A percentile compares a stretch with the other conserved stretches of the same genome.
Evolutionary conservation across 2,797 vertebrate species (phyloP).

Genomic region (Enteromius thamalakanensis): DNA sequence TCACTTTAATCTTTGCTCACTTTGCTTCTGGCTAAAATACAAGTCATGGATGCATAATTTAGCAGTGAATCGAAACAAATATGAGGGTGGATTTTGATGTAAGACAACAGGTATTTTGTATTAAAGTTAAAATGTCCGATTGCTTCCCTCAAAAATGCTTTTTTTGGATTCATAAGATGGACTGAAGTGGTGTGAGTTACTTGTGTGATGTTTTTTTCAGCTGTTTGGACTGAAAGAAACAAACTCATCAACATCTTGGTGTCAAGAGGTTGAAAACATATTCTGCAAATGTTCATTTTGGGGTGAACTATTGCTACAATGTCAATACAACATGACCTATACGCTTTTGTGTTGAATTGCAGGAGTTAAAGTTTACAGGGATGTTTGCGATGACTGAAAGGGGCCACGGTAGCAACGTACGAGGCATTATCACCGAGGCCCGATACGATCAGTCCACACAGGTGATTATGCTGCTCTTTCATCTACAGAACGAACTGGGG

Average conservation of each 20-base stretch:
- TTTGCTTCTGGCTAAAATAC: neutral
- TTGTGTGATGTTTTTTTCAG: neutral
- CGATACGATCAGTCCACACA: conserved; percentile 68
- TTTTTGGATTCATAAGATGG: neutral
- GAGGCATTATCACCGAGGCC: conserved; percentile 70
- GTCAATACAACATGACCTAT: neutral
- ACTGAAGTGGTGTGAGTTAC: neutral
- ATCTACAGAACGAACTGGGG: neutral
- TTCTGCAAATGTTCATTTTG: neutral
- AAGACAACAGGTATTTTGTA: neutral
- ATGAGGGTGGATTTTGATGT: neutral
- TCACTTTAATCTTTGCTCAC: neutral
- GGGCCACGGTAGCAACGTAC: conserved; percentile 72
- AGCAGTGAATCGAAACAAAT: neutral
- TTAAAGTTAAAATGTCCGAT: neutral
- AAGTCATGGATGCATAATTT: neutral
- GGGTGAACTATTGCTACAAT: neutral
- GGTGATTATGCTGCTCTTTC: conserved; percentile 53
- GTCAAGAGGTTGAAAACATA: no score
- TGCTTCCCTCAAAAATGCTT: neutral
- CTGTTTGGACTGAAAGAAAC: neutral
- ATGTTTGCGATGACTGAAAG: conserved; percentile 76
- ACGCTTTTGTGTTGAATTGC: neutral
- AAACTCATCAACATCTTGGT: neutral
- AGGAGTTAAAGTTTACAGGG: conserved; percentile 70